These are phyloP conservation scores for Vombatus ursinus DNA, from an alignment of 2,113 vertebrate species.

Conservation along the genomic window DNA sequence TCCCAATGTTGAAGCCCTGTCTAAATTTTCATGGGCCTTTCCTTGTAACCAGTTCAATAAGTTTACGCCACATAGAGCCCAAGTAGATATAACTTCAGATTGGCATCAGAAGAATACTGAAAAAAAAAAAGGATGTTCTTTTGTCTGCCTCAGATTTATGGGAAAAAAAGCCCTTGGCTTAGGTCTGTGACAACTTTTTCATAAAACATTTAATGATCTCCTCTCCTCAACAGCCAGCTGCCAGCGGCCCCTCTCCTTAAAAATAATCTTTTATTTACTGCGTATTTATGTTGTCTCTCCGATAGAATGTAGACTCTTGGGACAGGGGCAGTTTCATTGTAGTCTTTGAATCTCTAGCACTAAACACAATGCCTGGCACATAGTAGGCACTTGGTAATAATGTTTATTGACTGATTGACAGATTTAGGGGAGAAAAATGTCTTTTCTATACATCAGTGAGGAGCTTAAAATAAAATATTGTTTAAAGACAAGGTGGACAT, in stretches of 20 bases:
- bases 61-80: not conserved
- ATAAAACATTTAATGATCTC: not conserved
- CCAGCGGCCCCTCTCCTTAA: not conserved
- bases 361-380: not conserved
- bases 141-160: not conserved
- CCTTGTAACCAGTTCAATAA: not conserved
- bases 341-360: not conserved
- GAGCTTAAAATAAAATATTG: not conserved
- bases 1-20: not conserved
- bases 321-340: not conserved
- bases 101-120: not conserved
- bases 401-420: not conserved
- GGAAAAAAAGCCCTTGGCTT: not conserved
- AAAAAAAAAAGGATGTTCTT: not conserved
- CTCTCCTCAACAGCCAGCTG: not conserved
- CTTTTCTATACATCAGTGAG: not conserved
- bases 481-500: not conserved
- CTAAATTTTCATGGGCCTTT: not conserved
- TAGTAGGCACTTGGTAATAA: not conserved
- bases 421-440: not conserved
- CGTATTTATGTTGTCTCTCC: not conserved
- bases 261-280: not conserved
- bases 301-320: not conserved
- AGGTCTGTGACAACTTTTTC: not conserved
- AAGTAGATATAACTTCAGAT: not conserved